Evolutionary conservation across 1,140 invertebrate genomes (phyloP).

Genomic region (Nautilus pompilius): DNA sequence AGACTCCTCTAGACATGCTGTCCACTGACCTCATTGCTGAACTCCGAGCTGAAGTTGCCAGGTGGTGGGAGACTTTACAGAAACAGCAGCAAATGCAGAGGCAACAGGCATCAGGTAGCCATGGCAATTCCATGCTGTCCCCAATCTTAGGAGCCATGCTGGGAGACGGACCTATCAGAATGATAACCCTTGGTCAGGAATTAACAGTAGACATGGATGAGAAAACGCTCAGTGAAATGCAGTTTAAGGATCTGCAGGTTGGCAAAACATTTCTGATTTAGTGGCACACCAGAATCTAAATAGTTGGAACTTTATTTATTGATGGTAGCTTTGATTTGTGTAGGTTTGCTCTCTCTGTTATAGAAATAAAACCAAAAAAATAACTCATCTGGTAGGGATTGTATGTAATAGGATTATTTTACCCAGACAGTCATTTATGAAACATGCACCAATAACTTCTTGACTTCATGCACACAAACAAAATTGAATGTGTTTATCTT

Average conservation of each 20-base stretch:
- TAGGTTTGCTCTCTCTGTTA: too few species aligned
- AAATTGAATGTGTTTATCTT: too few species aligned
- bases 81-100: slow-evolving; percentile 42
- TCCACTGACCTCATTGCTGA: slow-evolving; percentile 84
- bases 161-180: slow-evolving; percentile 79
- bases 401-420: too few species aligned
- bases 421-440: too few species aligned
- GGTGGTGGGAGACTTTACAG: slow-evolving; percentile 78
- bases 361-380: too few species aligned
- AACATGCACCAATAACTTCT: too few species aligned
- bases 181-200: slow-evolving; percentile 92
- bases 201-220: slow-evolving; percentile 90
- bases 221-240: slow-evolving; percentile 81
- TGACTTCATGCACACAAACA: too few species aligned
- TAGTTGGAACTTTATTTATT: too few species aligned
- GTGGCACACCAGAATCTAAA: too few species aligned
- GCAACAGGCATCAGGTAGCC: slow-evolving; percentile 28
- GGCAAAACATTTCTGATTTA: slow-evolving; percentile 43
- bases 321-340: too few species aligned
- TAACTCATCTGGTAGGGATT: too few species aligned
- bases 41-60: slow-evolving; percentile 85
- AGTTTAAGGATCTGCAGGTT: slow-evolving; percentile 77
- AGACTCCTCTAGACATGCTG: slow-evolving; percentile 61
- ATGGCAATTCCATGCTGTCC: slow-evolving; percentile 37
- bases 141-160: slow-evolving; percentile 54